Base-by-base conservation (phyloP, 2,113 vertebrate species). In the Fulica atra region DNA sequence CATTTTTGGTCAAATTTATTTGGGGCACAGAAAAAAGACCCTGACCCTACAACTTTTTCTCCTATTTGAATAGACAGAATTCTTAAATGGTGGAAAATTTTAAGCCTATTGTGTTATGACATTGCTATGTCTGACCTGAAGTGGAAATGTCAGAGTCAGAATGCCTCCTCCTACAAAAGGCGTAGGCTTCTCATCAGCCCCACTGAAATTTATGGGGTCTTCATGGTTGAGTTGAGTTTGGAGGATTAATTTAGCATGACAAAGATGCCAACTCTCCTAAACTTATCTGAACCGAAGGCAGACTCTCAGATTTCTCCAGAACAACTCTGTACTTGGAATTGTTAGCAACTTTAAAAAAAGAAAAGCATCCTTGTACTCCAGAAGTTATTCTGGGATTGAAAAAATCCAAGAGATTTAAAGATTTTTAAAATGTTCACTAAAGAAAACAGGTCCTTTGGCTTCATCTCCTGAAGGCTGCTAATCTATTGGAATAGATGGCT, bases 151-250 rank as follows among this genome's bases (percentile, higher is more conserved):
- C 8, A 7, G 77, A 89, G 76, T 53, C 77, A 65, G 65, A 48
- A 72, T 46, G 63, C 64, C 48, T 88, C 35, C 56, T 81, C 18
- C 78, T 56, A 1, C 11, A 6, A 26, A 46, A 85, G 40, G 36
- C 7, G 11, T 15, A 85, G 59, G 76, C 38, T 80, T 88, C 88
- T 50, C 80, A 64, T 51, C 85, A 81, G 26, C 14, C 50, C 38
- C 33, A n/a, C 8, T 42, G 36, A 36, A 88, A 86, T 88, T 95
- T 82, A 54, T 88, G 93, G 63, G 66, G 25, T 83, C 86, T 97
- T 48, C 3, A 1, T 21, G 54, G 82, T 25, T 79, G 61, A 48
- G 81, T 2, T 25, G 71, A 65, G 24, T 63, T 92, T 36, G 77
- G 51, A 86, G 65, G 60, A 57, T 53, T 85, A 92, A 84, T 93